phyloP scores from a whole-genome alignment of 92 coral and sea anemone species.

The Zoanthus sansibaricus region DNA sequence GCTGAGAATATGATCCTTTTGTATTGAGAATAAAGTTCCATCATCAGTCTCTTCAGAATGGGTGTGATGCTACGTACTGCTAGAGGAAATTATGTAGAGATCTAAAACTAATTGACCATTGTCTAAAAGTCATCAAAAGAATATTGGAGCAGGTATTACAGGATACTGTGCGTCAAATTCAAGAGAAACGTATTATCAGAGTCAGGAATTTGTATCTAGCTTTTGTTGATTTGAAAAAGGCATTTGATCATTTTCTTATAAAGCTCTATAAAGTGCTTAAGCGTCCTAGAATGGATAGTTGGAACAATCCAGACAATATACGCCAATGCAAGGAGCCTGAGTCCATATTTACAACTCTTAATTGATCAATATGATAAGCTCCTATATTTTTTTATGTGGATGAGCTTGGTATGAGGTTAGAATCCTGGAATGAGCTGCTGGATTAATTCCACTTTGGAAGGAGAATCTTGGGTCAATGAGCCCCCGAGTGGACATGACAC shows the following conservation, averaged over 20 bases:
- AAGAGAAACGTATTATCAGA: background rate
- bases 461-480: conserved; percentile 12
- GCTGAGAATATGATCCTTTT: background rate
- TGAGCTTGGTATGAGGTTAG: background rate
- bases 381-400: background rate
- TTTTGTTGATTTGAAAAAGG: background rate
- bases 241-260: background rate
- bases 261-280: background rate
- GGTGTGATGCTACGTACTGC: conserved; percentile 43
- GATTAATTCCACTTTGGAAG: conserved; percentile 11
- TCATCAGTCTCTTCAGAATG: conserved; percentile 44
- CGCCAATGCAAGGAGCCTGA: conserved; percentile 1
- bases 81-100: background rate
- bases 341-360: background rate
- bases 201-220: background rate
- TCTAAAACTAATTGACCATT: conserved; percentile 28
- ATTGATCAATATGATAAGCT: background rate
- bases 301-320: background rate
- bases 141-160: background rate
- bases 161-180: background rate
- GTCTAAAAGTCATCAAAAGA: conserved; percentile 42
- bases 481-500: background rate
- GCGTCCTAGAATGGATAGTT: background rate
- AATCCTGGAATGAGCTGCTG: conserved; percentile 12
- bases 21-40: conserved; percentile 47